Evolutionary conservation across 2,888 invertebrate genomes (phyloP), one percentile per base, ranked within the genome.

Genomic region (Caenorhabditis sp.): DNA sequence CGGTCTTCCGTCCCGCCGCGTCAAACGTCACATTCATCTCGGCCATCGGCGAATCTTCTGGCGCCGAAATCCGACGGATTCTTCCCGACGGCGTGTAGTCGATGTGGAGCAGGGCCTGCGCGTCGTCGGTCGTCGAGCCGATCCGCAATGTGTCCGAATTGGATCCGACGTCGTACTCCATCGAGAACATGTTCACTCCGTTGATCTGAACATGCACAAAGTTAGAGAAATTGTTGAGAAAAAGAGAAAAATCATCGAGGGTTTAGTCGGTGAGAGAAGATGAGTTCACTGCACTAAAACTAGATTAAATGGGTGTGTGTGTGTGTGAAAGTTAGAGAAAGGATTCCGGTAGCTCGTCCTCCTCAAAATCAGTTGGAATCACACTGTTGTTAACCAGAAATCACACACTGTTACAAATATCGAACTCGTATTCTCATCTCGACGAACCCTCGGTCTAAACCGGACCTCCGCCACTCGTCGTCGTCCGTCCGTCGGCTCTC

Each of bases 401-500:
- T 50, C 27, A 27, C 61, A 61, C 50, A 50, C 41, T 30, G 15
- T 26, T 15, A 20, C 24, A 46, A 55, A 48, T 32, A 27, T n/a
- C 26, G 5, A 65, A 35, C 45, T 46, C 71, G 37, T 37, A 30
- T n/a, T n/a, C n/a, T n/a, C n/a, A n/a, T n/a, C n/a, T n/a, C 68
- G 50, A 53, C 78, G 52, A 65, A 89, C 75, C 86, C 89, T n/a
- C 89, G 90, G 83, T 89, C 90, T 24, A 88, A 88, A 81, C 89
- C 89, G 27, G 65, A 84, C 84, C 84, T 83, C 82, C 11, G 78
- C 82, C n/a, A 82, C 68, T 41, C 78, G 50, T 58, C 81, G 76
- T 48, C 24, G 17, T 45, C 61, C 68, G 5, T 43, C 63, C 35
- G 46, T 30, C 35, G 65, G 73, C 2, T 88, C 92, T 35, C 93